Base-by-base conservation (phyloP, 23 tunicate species). In the Corella eumyota region DNA sequence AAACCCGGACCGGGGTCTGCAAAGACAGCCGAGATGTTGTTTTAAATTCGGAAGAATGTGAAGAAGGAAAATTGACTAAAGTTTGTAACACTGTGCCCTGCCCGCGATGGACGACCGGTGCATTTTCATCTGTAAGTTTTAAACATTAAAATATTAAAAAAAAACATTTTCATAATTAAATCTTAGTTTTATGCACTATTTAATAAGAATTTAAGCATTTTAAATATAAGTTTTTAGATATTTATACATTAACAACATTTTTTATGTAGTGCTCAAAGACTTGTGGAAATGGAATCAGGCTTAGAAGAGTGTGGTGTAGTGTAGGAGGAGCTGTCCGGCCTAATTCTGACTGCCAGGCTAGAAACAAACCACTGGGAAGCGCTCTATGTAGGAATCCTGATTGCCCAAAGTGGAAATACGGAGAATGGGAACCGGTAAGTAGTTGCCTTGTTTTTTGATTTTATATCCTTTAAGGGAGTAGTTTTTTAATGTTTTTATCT, bases 241-340 rank as follows among this genome's bases (percentile, higher is more conserved):
- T n/a, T n/a, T n/a, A n/a, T n/a, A n/a, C n/a, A n/a, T n/a, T n/a
- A n/a, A n/a, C n/a, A n/a, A n/a, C n/a, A n/a, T n/a, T n/a, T n/a
- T n/a, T n/a, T n/a, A n/a, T n/a, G n/a, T n/a, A 85, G 95, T 85
- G 95, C 76, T 29, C 66, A 28, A 57, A 54, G 30, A 65, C 85
- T 4, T 85, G 95, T 36, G 95, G 95, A 3, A 51, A 30, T 1
- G 95, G 95, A 2, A 55, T 77, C 32, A 79, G 76, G 3, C 85
- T 50, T 1, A 66, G 71, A 7, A 32, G 65, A 11, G 95, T 76
- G 55, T 70, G 83, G 95, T 85, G 95, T 49, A 73, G 74, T 5
- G 25, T 33, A 13, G 48, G 68, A 2, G 70, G 74, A 20, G 22
- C 46, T 0, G 54, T 56, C 33, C 65, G 72, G 17, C 56, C 62